A percentile compares a stretch with the other conserved stretches of the same genome.
phyloP scores from a whole-genome alignment of 2,888 invertebrate genomes.

The Lobophora halterata region DNA sequence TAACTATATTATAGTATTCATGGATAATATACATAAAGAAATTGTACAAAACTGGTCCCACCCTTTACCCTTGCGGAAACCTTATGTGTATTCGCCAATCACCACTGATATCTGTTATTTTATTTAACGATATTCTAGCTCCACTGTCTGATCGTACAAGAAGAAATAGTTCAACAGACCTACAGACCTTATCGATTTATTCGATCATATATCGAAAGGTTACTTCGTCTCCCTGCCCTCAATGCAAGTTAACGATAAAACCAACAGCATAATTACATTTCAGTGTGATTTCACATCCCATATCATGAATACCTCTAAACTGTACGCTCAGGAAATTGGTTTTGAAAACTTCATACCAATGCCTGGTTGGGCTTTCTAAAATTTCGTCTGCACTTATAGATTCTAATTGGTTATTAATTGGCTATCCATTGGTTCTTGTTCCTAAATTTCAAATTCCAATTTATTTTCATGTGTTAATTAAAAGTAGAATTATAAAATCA shows the following conservation, averaged over 20 bases:
- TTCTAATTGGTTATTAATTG: conserved; percentile 8
- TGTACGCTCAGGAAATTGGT: conserved; percentile 18
- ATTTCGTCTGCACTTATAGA: neutral
- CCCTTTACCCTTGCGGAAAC: no score
- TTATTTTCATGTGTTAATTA: neutral
- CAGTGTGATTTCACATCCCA: conserved; percentile 16
- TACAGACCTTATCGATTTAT: conserved; percentile 4
- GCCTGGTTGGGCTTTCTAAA: conserved; percentile 26
- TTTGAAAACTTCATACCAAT: conserved; percentile 23
- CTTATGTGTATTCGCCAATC: no score
- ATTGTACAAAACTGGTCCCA: no score
- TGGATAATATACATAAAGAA: no score
- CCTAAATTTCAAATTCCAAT: conserved; percentile 7
- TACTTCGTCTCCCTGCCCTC: conserved; percentile 7
- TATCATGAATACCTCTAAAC: conserved; percentile 22
- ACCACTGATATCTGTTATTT: no score
- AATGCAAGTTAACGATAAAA: conserved; percentile 14
- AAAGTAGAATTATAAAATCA: no score
- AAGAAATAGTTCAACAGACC: neutral
- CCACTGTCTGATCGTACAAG: neutral
- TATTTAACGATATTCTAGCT: no score
- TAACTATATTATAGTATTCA: no score
- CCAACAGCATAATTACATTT: conserved; percentile 10
- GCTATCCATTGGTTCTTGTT: conserved; percentile 2
- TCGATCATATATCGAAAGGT: conserved; percentile 7